phyloP scores from a whole-genome alignment of 1,140 invertebrate species.

The Lepidurus apus region DNA sequence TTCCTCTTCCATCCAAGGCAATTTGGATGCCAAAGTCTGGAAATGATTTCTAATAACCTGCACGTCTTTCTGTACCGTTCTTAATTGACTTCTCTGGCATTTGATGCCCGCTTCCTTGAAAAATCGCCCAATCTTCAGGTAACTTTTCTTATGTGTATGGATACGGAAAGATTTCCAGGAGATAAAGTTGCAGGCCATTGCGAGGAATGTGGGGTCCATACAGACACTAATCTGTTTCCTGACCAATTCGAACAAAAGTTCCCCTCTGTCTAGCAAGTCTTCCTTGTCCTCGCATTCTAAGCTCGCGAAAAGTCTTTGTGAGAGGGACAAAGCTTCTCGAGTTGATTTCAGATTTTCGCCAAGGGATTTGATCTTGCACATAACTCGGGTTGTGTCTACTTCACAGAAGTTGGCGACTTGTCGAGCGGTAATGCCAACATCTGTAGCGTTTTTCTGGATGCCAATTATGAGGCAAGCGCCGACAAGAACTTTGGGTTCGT shows the following conservation, averaged over 20 bases:
- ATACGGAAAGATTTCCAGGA: constrained; percentile 1
- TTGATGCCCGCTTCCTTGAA: neutral
- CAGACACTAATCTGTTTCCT: neutral
- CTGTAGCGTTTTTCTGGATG: neutral
- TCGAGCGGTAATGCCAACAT: neutral
- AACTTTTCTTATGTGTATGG: neutral
- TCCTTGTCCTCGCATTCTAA: neutral
- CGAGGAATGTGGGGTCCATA: neutral
- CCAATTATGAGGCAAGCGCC: neutral
- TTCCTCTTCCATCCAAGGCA: neutral
- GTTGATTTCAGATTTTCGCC: neutral
- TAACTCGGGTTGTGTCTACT: neutral
- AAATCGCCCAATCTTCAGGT: neutral
- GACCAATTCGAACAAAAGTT: neutral
- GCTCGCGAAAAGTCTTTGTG: neutral
- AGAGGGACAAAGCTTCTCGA: neutral
- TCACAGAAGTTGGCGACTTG: neutral
- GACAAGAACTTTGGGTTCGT: neutral
- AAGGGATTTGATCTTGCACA: neutral
- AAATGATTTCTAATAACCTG: neutral
- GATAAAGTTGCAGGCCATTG: neutral
- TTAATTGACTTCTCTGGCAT: neutral
- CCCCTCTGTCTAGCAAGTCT: neutral
- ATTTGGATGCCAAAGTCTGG: neutral
- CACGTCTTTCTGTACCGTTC: neutral